Base-by-base conservation (phyloP, 2,113 vertebrate species). In the Ictidomys tridecemlineatus region DNA sequence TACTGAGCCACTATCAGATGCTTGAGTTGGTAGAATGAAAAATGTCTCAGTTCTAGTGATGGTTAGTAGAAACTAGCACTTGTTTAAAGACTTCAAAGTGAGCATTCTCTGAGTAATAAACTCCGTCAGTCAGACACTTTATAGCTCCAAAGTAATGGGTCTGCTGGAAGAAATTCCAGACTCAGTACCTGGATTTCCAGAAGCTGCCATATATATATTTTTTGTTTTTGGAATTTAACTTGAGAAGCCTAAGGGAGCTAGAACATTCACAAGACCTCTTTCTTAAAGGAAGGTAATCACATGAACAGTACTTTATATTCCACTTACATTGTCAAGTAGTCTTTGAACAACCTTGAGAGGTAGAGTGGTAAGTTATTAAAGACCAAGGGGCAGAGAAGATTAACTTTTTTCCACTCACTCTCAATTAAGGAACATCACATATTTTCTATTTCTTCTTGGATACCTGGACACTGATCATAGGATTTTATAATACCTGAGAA, bases 311-410 rank as follows among this genome's bases (percentile, higher is more conserved):
- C 74, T 83, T 78, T 39, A 17, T 42, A 56, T 76, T 93, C 78
- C 13, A 87, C 48, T 39, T 94, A 76, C 58, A 72, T 34, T 85
- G 74, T 53, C 39, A 56, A 93, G 28, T 24, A 37, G 51, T 56
- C 72, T 73, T 37, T 96, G 39, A 86, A 85, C 61, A 84, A 76
- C 10, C 8, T 77, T 5, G 30, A 90, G 30, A 90, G 37, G n/a
- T 37, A 65, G 24, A 77, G 39, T 18, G 24, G 65, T 84, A 91
- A 93, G 65, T 84, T 86, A 84, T 61, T 77, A 13, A 86, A 94
- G n/a, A 61, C 37, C 58, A 88, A 86, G 14, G 28, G 56, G 16
- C 48, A 69, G 4, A 78, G 53, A 83, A 65, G 28, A 32, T 63
- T 63, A 51, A 67, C 39, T 69, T 78, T 39, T 94, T 39, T 30